Evolutionary conservation across 1,140 invertebrate genomes (phyloP), one percentile per base, ranked within the genome.

Genomic region (Chymomyza costata): DNA sequence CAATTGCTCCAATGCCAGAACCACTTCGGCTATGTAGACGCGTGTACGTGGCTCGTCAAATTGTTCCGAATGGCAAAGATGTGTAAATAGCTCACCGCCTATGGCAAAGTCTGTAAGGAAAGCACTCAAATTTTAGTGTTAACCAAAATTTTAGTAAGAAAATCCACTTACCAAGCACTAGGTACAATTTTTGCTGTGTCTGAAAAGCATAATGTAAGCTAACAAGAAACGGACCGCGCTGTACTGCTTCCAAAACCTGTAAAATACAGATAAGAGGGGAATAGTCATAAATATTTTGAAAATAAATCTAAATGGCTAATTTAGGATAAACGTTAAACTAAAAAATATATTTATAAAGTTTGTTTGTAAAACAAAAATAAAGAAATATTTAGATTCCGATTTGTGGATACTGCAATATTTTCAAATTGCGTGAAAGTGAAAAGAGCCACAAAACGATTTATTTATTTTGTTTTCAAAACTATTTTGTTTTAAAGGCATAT

Each of bases 131-230:
- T 10, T 13, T 15, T 6, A n/a, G n/a, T n/a, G n/a, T n/a, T n/a
- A 15, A 10, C 10, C n/a, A 11, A n/a, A 25, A 16, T 2, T 17
- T 3, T 25, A 8, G 10, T 21, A 11, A 63, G 40, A 11, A 1
- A 30, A n/a, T n/a, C n/a, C n/a, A n/a, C 30, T 91, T 86, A 95
- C 94, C 94, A 76, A 97, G 90, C 57, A 97, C 94, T 34, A 97
- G 90, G 86, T 96, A 94, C 34, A 97, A 88, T 87, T 95, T 96
- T 16, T 93, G 91, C 66, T 95, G 93, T 3, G 94, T 95, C 86
- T 97, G 95, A 88, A 97, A 97, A 73, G 95, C 95, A 85, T 97
- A 97, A 84, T 95, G 93, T 37, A 97, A 87, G n/a, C 94, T 95
- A 61, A 96, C 94, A 39, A 97, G 89, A 86, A 97, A 97, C 6